phyloP scores from a whole-genome alignment of 1,140 invertebrate genomes.

The Spodoptera litura region DNA sequence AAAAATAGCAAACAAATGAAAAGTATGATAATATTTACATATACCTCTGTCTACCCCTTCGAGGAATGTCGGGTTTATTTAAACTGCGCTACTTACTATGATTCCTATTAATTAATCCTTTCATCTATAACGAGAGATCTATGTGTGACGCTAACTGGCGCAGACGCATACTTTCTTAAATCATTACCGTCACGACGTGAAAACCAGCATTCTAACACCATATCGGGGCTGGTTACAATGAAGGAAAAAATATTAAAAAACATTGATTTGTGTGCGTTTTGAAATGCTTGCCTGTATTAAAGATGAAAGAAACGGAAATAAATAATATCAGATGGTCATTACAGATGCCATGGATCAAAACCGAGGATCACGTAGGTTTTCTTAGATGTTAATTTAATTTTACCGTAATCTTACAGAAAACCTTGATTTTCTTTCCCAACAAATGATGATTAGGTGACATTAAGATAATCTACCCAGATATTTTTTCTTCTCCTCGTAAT shows the following conservation, averaged over 20 bases:
- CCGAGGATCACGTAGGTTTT: too few relatives aligned
- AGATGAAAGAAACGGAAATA: neutral
- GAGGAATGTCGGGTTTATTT: neutral
- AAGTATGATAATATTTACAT: too few relatives aligned
- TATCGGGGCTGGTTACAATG: conserved; percentile 15
- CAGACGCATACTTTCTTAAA: conserved; percentile 27
- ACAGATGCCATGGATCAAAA: neutral
- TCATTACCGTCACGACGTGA: conserved; percentile 35
- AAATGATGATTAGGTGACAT: too few relatives aligned
- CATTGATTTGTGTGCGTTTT: neutral
- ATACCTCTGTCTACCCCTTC: too few relatives aligned
- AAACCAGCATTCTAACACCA: conserved; percentile 19
- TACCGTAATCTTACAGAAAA: too few relatives aligned
- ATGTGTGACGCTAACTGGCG: neutral
- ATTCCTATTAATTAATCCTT: conserved; percentile 7
- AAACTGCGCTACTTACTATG: neutral
- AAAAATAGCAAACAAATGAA: too few relatives aligned
- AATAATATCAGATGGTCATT: neutral
- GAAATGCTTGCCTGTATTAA: neutral
- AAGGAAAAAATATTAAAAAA: neutral
- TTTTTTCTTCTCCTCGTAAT: too few relatives aligned
- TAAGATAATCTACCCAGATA: too few relatives aligned
- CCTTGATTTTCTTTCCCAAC: too few relatives aligned
- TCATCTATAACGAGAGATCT: conserved; percentile 4
- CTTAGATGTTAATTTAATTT: too few relatives aligned